These are phyloP conservation scores for Podabrus alpinus DNA, from an alignment of 2,888 invertebrate species.

Conservation along the genomic window DNA sequence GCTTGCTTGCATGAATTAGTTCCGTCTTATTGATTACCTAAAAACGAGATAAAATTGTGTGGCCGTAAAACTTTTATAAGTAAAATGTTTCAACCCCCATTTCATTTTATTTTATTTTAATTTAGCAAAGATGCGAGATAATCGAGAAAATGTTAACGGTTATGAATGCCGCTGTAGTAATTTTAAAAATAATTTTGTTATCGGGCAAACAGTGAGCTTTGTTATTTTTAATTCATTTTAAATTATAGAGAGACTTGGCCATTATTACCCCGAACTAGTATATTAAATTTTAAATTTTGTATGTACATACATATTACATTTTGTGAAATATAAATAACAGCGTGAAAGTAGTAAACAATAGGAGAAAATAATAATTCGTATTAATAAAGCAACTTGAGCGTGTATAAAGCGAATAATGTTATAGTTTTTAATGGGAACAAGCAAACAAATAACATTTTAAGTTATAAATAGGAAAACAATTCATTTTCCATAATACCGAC, in stretches of 20 bases:
- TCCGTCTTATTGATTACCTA: conserved; percentile 29
- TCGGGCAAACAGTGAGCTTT: not conserved
- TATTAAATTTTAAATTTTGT: not conserved
- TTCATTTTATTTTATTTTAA: not conserved
- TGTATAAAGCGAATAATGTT: conserved; percentile 15
- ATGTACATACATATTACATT: too few species aligned
- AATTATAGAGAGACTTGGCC: not conserved
- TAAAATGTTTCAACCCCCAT: not conserved
- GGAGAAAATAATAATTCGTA: conserved; percentile 6
- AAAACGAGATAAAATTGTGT: conserved; percentile 15
- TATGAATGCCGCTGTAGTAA: not conserved
- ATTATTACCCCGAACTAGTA: not conserved
- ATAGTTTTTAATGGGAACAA: conserved; percentile 8
- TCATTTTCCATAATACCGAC: not conserved
- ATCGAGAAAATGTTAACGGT: not conserved
- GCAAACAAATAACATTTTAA: not conserved
- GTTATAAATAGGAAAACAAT: not conserved
- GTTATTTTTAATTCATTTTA: not conserved
- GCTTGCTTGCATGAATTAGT: conserved; percentile 28
- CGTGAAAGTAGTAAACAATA: not conserved
- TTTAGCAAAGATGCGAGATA: not conserved
- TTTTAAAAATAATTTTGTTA: not conserved
- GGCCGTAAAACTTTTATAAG: not conserved
- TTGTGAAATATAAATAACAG: not conserved
- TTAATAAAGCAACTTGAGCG: conserved; percentile 20